Base-by-base conservation (phyloP, 2,113 vertebrate species). In the Embiotoca jacksoni region DNA sequence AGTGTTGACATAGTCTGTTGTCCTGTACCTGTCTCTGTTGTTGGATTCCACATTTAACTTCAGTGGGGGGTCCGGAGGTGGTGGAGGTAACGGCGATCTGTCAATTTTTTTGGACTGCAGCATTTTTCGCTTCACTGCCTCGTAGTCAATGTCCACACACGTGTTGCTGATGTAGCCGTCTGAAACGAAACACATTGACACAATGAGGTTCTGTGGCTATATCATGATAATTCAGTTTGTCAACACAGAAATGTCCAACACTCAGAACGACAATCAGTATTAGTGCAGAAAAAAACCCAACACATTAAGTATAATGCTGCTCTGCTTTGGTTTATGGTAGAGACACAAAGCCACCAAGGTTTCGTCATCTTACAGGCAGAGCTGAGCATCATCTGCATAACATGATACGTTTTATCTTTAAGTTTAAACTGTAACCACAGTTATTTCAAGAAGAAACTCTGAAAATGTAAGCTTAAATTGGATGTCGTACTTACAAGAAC, bases 131-230 rank as follows among this genome's bases (percentile, higher is more conserved):
- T 93, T 95, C 59, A 95, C 91, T 61, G 81, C 93, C 50, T 95
- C 94, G 59, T 94, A 94, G 74, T 95, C 93, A 52, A 95, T 65
- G 75, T 95, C 93, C 83, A 95, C 92, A 81, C 93, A 94, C 0
- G 79, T 80, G 83, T 93, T 95, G 73, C 84, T 93, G 68, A 95
- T 93, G 84, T 94, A 95, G 15, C 95, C 95, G 6, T 92, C 95
- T 95, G 78, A 13, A 80, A 56, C 11, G 7, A 15, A 57, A 59
- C 3, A 68, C 39, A 33, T 46, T 11, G 47, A 50, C 6, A 63
- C 23, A n/a, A 23, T 37, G 0, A 23, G 31, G 2, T 4, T 35
- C 15, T 36, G 57, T 14, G 23, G 2, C 14, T 64, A 33, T 30
- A 32, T 58, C 13, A 3, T 33, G n/a, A 15, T 1, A 31, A 3